Base-by-base conservation (phyloP, 2,888 invertebrate species). In the Hypsopygia costalis region DNA sequence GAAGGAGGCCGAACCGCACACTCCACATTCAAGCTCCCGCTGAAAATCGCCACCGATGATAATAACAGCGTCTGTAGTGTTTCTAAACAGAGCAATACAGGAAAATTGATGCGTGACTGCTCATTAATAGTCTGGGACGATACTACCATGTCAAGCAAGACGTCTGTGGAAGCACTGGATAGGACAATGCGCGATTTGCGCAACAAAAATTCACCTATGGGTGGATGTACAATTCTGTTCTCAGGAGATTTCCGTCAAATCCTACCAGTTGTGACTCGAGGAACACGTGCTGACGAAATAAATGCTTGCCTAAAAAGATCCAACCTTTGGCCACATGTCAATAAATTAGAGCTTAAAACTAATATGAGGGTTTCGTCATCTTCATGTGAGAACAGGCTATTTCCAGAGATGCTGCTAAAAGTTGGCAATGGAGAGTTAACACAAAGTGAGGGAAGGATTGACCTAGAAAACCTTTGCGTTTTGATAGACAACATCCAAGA, bases 1-100 rank as follows among this genome's bases (percentile, higher is more conserved):
- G 53, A 62, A 48, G 62, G 69, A 43, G 72, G 69, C 21, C 49
- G 65, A 54, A 79, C 68, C 29, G 62, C 62, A 34, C 72, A 72
- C 40, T 62, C 62, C 12, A 49, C 56, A 39, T 67, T 73, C 43
- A 67, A 66, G 40, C 52, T 69, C 32, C 68, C 69, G 36, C 32
- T 55, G 40, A 55, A 51, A 51, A 49, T 47, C 43, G 43, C 44
- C 43, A 58, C 43, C 32, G 52, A 53, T 43, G 49, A 52, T 43
- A 45, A 43, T 49, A 50, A 40, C 47, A 52, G 51, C 46, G 43
- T 56, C 45, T 55, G 51, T 50, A 49, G 45, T 49, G 40, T 57
- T 51, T 59, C 54, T 41, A 58, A 58, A 53, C 58, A 57, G 43
- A 57, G 54, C 44, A 52, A 46, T 44, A 53, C 50, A 45, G 56